Evolutionary conservation across 2,888 invertebrate species (phyloP).

Genomic region (Epirrhoe tristata): DNA sequence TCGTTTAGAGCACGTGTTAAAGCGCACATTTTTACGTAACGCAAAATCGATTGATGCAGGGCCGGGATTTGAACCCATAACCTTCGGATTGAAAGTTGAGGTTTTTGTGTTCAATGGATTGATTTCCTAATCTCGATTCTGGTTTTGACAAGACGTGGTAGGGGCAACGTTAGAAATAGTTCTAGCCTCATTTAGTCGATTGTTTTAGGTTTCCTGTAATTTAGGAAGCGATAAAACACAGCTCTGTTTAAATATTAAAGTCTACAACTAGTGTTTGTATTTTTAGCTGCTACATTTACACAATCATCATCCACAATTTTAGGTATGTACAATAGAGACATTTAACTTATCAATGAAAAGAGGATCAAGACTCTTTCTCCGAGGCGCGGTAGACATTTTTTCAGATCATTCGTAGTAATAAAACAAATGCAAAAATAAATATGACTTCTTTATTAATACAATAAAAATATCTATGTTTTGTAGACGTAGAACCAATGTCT

Average conservation of each 20-base stretch:
- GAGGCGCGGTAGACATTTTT: too few species aligned
- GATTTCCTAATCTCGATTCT: background rate
- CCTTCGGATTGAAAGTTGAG: too few species aligned
- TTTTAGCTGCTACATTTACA: background rate
- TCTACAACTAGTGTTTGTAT: constrained; percentile 18
- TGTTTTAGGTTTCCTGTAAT: constrained; percentile 36
- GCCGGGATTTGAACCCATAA: too few species aligned
- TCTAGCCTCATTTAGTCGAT: constrained; percentile 32
- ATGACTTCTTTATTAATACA: background rate
- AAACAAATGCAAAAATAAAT: too few species aligned
- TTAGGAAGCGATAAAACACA: constrained; percentile 33
- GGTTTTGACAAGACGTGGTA: constrained; percentile 3
- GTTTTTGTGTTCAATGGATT: too few species aligned
- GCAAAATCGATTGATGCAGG: too few species aligned
- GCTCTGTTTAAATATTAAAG: constrained; percentile 20
- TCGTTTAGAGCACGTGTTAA: too few species aligned
- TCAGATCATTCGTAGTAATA: too few species aligned
- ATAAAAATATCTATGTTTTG: constrained; percentile 46
- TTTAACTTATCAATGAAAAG: too few species aligned
- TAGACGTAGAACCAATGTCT: constrained; percentile 71
- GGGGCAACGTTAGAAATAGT: constrained; percentile 27
- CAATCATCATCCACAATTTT: background rate
- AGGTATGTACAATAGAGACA: too few species aligned
- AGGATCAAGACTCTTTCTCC: too few species aligned
- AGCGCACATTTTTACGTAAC: too few species aligned